Percentiles rank a stretch among this genome's conserved stretches.
Evolutionary conservation across 2,888 invertebrate genomes (phyloP).

Genomic region (Drosophila aldrichi): DNA sequence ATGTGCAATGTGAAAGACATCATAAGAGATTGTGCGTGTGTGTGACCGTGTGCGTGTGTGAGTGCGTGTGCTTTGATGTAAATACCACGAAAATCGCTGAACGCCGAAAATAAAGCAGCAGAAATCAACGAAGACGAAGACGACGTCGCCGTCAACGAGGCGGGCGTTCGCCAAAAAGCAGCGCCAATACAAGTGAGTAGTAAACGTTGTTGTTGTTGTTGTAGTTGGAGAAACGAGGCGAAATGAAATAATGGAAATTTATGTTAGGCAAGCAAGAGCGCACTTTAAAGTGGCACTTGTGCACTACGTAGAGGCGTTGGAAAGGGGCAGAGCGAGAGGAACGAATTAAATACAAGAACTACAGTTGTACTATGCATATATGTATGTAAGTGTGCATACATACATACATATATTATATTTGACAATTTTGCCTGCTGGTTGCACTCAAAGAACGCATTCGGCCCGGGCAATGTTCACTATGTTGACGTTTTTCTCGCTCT

Average conservation of each 20-base stretch:
- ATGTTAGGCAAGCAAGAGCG: conserved; percentile 62
- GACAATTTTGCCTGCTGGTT: conserved; percentile 40
- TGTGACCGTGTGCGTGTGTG: conserved; percentile 21
- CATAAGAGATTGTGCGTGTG: conserved; percentile 43
- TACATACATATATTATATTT: conserved; percentile 16
- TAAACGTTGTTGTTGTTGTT: conserved; percentile 43
- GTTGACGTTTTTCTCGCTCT: conserved; percentile 15
- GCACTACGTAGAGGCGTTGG: conserved; percentile 16
- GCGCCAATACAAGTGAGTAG: conserved; percentile 59
- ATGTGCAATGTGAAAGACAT: conserved; percentile 72
- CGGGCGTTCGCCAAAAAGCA: conserved; percentile 60
- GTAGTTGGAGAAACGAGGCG: conserved; percentile 54
- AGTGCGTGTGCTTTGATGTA: conserved; percentile 61
- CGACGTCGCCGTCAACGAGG: conserved; percentile 46
- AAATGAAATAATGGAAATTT: conserved; percentile 76
- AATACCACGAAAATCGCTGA: conserved; percentile 76
- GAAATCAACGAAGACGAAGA: conserved; percentile 69
- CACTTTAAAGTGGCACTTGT: conserved; percentile 53
- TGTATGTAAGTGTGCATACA: background rate
- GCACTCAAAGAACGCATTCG: conserved; percentile 35
- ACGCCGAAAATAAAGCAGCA: conserved; percentile 74
- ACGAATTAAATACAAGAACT: conserved; percentile 29
- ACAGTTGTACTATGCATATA: conserved; percentile 8
- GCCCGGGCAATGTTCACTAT: conserved; percentile 18
- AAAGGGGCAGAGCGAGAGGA: background rate